A percentile compares a stretch with the other conserved stretches of the same genome.
Conservation (phyloP, 2,113 vertebrate genomes). For the Narcine bancroftii region DNA sequence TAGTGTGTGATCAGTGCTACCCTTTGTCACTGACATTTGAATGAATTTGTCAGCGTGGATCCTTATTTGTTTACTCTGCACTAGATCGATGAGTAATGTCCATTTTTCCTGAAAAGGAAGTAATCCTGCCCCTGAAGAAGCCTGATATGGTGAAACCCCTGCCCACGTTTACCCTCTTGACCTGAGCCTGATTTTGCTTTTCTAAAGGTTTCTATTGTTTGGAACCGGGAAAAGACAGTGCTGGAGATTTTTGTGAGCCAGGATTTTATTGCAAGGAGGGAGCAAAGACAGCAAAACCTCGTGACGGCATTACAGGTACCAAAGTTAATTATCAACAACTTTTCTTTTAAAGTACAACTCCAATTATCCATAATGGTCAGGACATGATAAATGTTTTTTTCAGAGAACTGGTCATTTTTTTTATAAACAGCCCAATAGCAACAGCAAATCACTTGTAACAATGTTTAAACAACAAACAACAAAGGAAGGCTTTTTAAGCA, state of each 20-base stretch:
- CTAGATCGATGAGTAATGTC: neutral
- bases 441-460: too few relatives aligned
- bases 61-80: neutral
- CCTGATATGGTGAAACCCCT: too few relatives aligned
- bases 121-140: neutral
- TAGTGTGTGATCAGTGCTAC: slow-evolving; percentile 11
- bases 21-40: neutral
- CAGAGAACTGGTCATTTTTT: too few relatives aligned
- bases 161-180: neutral
- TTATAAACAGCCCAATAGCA: too few relatives aligned
- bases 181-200: neutral
- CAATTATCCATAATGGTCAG: too few relatives aligned
- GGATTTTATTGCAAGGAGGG: slow-evolving; percentile 1
- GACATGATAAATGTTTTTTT: too few relatives aligned
- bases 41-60: neutral
- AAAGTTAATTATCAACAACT: neutral
- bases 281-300: neutral
- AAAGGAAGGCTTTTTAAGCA: too few relatives aligned
- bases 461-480: too few relatives aligned
- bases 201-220: slow-evolving; percentile 13
- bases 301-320: slow-evolving; percentile 8
- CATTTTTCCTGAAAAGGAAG: neutral
- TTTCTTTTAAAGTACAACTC: too few relatives aligned
- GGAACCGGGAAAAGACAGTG: neutral
- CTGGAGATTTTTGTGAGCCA: neutral